Percentiles rank a stretch among this genome's conserved stretches.
These are phyloP conservation scores for Sinocyclocheilus maitianheensis DNA, from an alignment of 2,113 vertebrate genomes.

Conservation along the genomic window DNA sequence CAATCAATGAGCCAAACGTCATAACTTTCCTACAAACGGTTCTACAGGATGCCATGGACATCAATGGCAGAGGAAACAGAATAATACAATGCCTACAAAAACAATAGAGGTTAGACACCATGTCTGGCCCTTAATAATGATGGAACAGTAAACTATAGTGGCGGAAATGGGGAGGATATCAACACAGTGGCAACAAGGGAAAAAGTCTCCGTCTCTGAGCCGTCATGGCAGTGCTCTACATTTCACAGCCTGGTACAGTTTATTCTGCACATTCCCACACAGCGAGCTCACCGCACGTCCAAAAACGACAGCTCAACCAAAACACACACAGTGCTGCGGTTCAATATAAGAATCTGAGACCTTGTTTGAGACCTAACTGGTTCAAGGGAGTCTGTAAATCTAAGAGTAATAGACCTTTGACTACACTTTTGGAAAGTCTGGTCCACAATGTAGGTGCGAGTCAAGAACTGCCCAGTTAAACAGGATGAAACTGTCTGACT, in stretches of 20 bases:
- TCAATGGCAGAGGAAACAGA: not conserved
- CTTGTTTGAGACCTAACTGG: not conserved
- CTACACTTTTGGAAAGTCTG: not conserved
- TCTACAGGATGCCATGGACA: not conserved
- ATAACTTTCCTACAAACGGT: not conserved
- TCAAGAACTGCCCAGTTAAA: not conserved
- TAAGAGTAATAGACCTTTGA: not conserved
- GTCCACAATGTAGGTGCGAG: not conserved
- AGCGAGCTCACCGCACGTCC: conserved; percentile 23
- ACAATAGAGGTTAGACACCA: not conserved
- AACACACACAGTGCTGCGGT: not conserved
- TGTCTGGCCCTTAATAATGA: not conserved
- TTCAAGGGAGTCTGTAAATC: not conserved
- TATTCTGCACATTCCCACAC: conserved; percentile 31
- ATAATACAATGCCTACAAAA: not conserved
- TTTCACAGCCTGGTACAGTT: conserved; percentile 33
- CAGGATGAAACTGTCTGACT: not conserved
- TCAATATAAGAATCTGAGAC: not conserved
- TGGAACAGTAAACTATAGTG: not conserved
- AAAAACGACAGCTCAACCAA: conserved; percentile 21
- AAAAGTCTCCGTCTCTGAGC: conserved; percentile 13
- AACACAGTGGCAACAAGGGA: not conserved
- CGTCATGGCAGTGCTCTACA: conserved; percentile 17
- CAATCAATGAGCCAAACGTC: not conserved
- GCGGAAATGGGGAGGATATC: not conserved